These are phyloP conservation scores for Porites lutea DNA, from an alignment of 64 coral and sea anemone genomes.

Conservation along the genomic window DNA sequence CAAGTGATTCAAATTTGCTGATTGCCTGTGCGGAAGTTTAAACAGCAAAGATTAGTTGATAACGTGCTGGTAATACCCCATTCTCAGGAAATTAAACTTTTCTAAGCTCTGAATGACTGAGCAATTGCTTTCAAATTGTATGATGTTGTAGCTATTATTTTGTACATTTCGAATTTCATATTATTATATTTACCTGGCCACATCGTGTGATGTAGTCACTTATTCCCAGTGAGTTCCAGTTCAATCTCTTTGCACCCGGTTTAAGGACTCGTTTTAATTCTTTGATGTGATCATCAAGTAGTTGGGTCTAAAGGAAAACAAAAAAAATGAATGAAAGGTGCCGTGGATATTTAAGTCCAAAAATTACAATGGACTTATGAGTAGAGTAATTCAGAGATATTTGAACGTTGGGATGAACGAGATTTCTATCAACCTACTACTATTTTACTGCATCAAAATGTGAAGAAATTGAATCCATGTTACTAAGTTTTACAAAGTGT, in stretches of 20 bases:
- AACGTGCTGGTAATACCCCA: neutral
- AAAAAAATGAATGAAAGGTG: neutral
- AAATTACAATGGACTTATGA: no score
- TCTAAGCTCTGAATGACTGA: no score
- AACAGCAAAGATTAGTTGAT: neutral
- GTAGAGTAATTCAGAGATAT: no score
- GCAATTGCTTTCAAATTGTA: no score
- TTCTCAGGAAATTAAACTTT: no score
- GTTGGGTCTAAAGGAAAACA: conserved; percentile 71
- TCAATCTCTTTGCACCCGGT: conserved; percentile 94
- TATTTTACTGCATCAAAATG: no score
- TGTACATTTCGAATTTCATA: no score
- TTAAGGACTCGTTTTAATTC: conserved; percentile 96
- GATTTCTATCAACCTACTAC: no score
- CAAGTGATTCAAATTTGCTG: conserved; percentile 98
- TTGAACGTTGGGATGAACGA: no score
- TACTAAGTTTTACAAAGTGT: neutral
- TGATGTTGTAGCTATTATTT: no score
- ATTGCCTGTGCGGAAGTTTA: conserved; percentile 71
- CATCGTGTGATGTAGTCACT: conserved; percentile 97
- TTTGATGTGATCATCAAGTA: conserved; percentile 97
- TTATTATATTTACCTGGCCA: conserved; percentile 74
- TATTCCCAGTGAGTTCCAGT: conserved; percentile 99
- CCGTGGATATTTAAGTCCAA: neutral
- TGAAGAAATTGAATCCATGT: neutral